A percentile compares a stretch with the other conserved stretches of the same genome.
phyloP scores from a whole-genome alignment of 2,113 vertebrate species.

The Tragelaphus strepsiceros region DNA sequence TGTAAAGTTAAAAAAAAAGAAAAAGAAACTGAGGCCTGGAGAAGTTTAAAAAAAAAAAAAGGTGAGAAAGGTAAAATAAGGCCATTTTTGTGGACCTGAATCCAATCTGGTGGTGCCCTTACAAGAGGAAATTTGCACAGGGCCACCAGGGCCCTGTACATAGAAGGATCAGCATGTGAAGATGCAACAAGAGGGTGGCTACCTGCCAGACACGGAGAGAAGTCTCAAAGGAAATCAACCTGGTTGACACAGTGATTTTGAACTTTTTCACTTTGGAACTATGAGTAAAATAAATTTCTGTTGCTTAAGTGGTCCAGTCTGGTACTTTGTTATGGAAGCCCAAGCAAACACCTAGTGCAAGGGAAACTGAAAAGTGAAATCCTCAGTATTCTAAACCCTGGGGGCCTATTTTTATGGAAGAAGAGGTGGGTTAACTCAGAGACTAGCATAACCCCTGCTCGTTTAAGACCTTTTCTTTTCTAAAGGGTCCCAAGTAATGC shows the following conservation, averaged over 20 bases:
- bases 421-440: neutral
- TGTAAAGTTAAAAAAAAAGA: too few species aligned
- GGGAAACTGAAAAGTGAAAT: neutral
- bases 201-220: neutral
- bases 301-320: neutral
- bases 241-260: neutral
- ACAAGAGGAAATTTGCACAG: neutral
- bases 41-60: neutral
- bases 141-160: neutral
- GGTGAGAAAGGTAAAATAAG: neutral
- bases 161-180: neutral
- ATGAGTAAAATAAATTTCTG: neutral
- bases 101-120: neutral
- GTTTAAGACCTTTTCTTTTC: neutral
- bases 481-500: neutral
- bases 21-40: too few species aligned
- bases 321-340: neutral
- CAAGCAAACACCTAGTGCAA: neutral
- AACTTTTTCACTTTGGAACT: neutral
- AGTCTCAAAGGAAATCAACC: neutral
- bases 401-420: neutral
- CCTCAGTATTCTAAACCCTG: neutral
- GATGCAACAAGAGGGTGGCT: neutral
- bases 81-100: neutral
- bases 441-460: neutral